A percentile compares a stretch with the other conserved stretches of the same genome.
Conservation (phyloP, 1,140 invertebrate species). For the Eueides isabella region DNA sequence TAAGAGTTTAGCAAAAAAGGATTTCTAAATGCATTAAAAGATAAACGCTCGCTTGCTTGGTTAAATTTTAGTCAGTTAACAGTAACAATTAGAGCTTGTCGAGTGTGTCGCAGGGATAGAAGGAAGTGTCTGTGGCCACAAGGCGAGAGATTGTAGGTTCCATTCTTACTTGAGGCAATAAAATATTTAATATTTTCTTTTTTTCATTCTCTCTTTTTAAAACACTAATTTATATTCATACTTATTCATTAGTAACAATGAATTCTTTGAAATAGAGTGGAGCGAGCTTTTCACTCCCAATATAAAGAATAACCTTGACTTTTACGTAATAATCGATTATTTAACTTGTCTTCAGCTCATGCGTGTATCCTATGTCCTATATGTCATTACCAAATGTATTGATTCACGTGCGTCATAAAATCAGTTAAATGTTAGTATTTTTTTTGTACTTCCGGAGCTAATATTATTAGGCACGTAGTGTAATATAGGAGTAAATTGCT, state of each 20-base stretch:
- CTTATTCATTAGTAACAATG: too few relatives aligned
- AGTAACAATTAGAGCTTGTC: too few relatives aligned
- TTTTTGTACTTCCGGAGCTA: background rate
- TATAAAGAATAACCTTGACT: constrained; percentile 13
- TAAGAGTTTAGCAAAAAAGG: constrained; percentile 23
- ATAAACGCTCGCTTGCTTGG: background rate
- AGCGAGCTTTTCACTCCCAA: too few relatives aligned
- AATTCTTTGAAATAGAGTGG: too few relatives aligned
- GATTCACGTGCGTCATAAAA: background rate
- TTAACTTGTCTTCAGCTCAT: background rate
- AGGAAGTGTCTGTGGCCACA: too few relatives aligned
- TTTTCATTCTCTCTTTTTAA: too few relatives aligned
- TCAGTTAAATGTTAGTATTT: background rate
- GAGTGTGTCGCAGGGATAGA: too few relatives aligned
- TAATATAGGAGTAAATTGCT: background rate
- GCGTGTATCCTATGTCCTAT: background rate
- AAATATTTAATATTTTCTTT: too few relatives aligned
- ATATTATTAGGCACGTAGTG: background rate
- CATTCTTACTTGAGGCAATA: too few relatives aligned
- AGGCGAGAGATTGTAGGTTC: too few relatives aligned
- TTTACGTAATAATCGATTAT: background rate
- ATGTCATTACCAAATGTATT: background rate
- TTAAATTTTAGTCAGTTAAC: too few relatives aligned
- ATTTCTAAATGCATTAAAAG: background rate
- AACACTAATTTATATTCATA: too few relatives aligned